These are phyloP conservation scores for Heliconius cydno DNA, from an alignment of 2,888 invertebrate genomes.

Conservation along the genomic window DNA sequence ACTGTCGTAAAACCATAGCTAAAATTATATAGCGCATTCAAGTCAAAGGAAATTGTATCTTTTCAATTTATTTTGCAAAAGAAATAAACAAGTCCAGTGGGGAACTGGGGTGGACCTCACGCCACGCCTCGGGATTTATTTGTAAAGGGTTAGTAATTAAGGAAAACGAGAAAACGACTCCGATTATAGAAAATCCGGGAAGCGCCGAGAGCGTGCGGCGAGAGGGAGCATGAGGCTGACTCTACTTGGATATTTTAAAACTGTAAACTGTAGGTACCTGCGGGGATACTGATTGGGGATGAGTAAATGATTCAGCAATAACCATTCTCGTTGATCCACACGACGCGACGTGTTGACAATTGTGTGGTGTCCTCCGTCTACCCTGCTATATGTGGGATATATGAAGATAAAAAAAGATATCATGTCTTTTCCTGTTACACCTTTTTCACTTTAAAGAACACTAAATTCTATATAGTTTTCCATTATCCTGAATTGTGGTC, in stretches of 20 bases:
- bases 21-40: background rate
- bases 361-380: no score
- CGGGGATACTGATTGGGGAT: background rate
- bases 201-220: background rate
- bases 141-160: slow-evolving; percentile 46
- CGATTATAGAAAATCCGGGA: slow-evolving; percentile 22
- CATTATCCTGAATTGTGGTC: slow-evolving; percentile 1
- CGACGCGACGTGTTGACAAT: no score
- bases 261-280: background rate
- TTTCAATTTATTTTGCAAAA: background rate
- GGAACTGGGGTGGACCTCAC: slow-evolving; percentile 1
- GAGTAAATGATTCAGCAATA: background rate
- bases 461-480: background rate
- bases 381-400: no score
- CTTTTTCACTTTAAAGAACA: background rate
- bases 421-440: background rate
- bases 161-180: slow-evolving; percentile 34
- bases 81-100: background rate
- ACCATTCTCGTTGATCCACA: background rate
- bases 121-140: slow-evolving; percentile 41
- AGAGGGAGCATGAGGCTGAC: background rate
- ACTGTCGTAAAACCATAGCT: background rate
- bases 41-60: background rate
- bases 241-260: background rate
- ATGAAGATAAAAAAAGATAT: no score